Evolutionary conservation across 2,797 vertebrate genomes (phyloP), one percentile per base, ranked within the genome.

Genomic region (Knipowitschia caucasica): DNA sequence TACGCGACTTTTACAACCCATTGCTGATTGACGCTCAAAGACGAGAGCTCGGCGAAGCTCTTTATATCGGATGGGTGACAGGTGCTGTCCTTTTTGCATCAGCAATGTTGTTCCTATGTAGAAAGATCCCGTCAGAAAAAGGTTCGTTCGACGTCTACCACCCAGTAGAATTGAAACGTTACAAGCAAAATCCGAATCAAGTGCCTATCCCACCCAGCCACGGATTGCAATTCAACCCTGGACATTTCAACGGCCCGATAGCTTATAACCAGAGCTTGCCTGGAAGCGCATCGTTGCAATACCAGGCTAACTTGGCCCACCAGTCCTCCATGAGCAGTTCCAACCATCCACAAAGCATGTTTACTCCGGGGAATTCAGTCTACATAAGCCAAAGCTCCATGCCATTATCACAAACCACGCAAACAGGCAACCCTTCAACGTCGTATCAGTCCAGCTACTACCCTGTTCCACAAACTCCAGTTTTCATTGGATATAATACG

Each of bases 31-130:
- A 60, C 0, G 90, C 92, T 1, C 90, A 92, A 72, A 92, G 93
- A 14, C 70, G 93, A 36, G 97, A 99, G 72, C 84, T 98, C 15
- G 97, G 97, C 4, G 93, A 92, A 0, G 94, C 96, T 0, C 92
- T 99, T 0, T 99, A 92, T 53, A 84, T 99, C 0, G 97, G 96
- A 8, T 99, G 96, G 95, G 83, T 89, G 11, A 92, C 91, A 0
- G 6, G 86, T 0, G 93, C 77, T 0, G 75, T 94, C 29, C 91
- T 97, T n/a, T 82, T 96, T 0, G 56, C 81, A 0, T 94, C 85
- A 0, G 92, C 90, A 0, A 63, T 88, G 40, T 59, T 94, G 69
- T 86, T 93, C 1, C 46, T 94, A 33, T 92, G 89, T 5, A 88
- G 89, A 3, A 86, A 63, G 3, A 68, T 83, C 1, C 39, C 51